A percentile compares a stretch with the other conserved stretches of the same genome.
phyloP scores from a whole-genome alignment of 2,113 vertebrate species.

The Lepisosteus osseus region DNA sequence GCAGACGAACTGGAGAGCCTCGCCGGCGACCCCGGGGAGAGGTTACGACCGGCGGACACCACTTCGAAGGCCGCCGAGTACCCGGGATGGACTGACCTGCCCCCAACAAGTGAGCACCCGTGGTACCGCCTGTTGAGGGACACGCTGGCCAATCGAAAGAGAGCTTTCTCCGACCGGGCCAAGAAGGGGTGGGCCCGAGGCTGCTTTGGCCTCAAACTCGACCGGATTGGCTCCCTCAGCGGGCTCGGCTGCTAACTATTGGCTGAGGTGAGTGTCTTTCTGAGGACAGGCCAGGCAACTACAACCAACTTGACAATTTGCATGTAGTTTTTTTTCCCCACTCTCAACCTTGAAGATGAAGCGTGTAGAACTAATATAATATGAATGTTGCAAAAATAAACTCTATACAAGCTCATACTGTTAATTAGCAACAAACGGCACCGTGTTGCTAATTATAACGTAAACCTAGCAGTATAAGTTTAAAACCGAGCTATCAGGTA shows the following conservation, averaged over 20 bases:
- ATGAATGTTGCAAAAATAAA: no score
- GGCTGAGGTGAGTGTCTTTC: constrained; percentile 7
- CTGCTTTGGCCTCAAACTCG: constrained; percentile 83
- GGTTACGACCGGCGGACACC: constrained; percentile 46
- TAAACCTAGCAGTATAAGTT: no score
- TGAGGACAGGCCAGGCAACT: no score
- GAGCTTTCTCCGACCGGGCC: constrained; percentile 59
- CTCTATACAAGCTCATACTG: no score
- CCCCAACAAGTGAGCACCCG: constrained; percentile 52
- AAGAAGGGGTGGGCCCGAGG: constrained; percentile 70
- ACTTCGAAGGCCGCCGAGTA: constrained; percentile 52
- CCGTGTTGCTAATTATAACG: no score
- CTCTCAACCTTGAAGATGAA: no score
- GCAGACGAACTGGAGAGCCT: constrained; percentile 69
- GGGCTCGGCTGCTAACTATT: constrained; percentile 76
- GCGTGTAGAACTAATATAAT: no score
- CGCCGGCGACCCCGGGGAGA: constrained; percentile 54
- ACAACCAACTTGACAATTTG: no score
- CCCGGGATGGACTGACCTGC: constrained; percentile 61
- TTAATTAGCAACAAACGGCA: no score
- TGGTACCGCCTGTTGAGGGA: constrained; percentile 68
- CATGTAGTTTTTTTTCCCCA: no score
- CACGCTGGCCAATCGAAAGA: constrained; percentile 65
- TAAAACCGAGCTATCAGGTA: no score
- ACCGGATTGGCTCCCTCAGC: constrained; percentile 81